Conservation (phyloP, 2,888 invertebrate species). For the Dioctria rufipes region DNA sequence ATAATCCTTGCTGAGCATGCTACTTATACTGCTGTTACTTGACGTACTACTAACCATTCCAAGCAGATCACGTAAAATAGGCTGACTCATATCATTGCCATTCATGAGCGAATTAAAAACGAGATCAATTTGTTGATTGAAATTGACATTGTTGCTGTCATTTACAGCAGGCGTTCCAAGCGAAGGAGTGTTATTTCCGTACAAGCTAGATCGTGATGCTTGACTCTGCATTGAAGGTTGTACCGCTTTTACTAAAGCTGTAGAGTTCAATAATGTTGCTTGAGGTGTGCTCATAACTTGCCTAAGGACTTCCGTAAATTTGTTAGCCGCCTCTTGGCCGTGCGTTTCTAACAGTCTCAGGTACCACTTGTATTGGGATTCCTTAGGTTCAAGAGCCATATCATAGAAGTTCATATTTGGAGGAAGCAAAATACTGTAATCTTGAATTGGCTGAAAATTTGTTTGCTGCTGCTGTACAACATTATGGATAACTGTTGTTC, state of each 20-base stretch:
- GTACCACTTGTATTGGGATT: slow-evolving; percentile 74
- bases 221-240: slow-evolving; percentile 22
- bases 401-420: slow-evolving; percentile 75
- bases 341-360: slow-evolving; percentile 73
- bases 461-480: slow-evolving; percentile 64
- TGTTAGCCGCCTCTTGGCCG: slow-evolving; percentile 75
- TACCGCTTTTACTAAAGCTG: slow-evolving; percentile 41
- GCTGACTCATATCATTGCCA: slow-evolving; percentile 70
- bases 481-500: slow-evolving; percentile 53
- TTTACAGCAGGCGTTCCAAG: neutral
- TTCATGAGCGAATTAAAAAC: slow-evolving; percentile 71
- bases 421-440: slow-evolving; percentile 72
- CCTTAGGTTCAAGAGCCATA: slow-evolving; percentile 74
- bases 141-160: slow-evolving; percentile 63
- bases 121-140: slow-evolving; percentile 71
- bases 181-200: neutral
- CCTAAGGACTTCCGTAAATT: slow-evolving; percentile 72
- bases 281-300: slow-evolving; percentile 68
- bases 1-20: slow-evolving; percentile 58
- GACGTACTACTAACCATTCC: slow-evolving; percentile 66
- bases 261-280: slow-evolving; percentile 62
- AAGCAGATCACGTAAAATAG: slow-evolving; percentile 69
- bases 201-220: slow-evolving; percentile 22
- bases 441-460: slow-evolving; percentile 62
- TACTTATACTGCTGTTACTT: slow-evolving; percentile 49